phyloP scores from a whole-genome alignment of 2,797 vertebrate genomes.

The Pitangus sulphuratus region DNA sequence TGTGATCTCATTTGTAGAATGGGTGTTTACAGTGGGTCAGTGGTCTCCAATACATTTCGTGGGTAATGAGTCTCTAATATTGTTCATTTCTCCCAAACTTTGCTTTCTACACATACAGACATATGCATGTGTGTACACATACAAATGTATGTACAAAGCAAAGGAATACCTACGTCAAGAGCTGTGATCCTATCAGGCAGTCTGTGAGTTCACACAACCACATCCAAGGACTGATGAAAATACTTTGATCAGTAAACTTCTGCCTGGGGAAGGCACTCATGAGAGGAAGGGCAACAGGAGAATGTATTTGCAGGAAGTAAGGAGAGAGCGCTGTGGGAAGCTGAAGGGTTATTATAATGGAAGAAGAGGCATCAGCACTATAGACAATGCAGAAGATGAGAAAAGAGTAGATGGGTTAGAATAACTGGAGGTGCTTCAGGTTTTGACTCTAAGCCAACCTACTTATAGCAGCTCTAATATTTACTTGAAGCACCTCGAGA shows the following conservation, averaged over 20 bases:
- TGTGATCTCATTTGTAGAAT: not conserved
- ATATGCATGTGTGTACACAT: accelerated
- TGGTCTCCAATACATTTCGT: not conserved
- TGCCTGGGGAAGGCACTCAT: not conserved
- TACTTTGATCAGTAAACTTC: not conserved
- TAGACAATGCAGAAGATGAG: not conserved
- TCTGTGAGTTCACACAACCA: not conserved
- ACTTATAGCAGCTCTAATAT: not conserved
- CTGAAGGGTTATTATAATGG: not conserved
- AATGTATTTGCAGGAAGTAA: not conserved
- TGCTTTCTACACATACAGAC: not conserved
- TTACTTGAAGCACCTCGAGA: not conserved
- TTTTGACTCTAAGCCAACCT: not conserved
- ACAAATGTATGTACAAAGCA: not conserved
- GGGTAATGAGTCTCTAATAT: not conserved
- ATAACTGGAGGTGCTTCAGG: not conserved
- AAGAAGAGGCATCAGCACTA: not conserved
- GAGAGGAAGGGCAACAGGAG: not conserved
- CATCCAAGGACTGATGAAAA: not conserved
- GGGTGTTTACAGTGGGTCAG: not conserved
- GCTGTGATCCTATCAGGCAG: not conserved
- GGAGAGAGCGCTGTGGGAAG: not conserved
- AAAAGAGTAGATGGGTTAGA: not conserved
- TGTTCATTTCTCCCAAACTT: not conserved
- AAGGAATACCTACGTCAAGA: not conserved